These are phyloP conservation scores for Metridium senile DNA, from an alignment of 92 coral and sea anemone genomes.

Conservation along the genomic window DNA sequence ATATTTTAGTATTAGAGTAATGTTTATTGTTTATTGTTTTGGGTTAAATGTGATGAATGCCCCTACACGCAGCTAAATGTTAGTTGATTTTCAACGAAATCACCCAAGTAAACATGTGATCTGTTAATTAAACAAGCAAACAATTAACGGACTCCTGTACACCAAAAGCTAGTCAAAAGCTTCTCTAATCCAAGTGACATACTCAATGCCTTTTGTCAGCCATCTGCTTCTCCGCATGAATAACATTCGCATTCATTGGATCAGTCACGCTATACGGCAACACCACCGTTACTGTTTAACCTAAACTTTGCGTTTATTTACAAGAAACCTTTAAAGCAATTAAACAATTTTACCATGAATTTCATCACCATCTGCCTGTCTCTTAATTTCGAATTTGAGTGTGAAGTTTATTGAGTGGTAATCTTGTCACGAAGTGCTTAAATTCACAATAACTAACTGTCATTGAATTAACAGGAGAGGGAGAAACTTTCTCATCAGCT, in stretches of 20 bases:
- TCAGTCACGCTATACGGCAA: neutral
- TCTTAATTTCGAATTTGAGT: too few species aligned
- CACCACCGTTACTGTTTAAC: too few species aligned
- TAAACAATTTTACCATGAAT: too few species aligned
- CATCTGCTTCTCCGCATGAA: neutral
- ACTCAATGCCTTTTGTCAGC: neutral
- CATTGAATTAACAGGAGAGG: neutral
- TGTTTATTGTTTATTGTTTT: neutral
- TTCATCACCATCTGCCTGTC: too few species aligned
- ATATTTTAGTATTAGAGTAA: neutral
- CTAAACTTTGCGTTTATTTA: too few species aligned
- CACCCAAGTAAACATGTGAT: neutral
- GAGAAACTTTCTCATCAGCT: neutral
- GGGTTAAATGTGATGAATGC: neutral
- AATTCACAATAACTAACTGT: neutral
- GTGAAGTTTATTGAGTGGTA: neutral
- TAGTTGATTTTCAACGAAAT: neutral
- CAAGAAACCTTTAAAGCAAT: too few species aligned
- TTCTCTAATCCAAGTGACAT: neutral
- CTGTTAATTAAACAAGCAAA: neutral
- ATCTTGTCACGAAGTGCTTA: neutral
- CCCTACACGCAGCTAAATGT: too few species aligned
- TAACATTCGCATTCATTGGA: neutral
- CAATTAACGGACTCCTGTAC: neutral
- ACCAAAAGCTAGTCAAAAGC: neutral